Evolutionary conservation across 2,113 vertebrate species (phyloP).

Genomic region (Riparia riparia): DNA sequence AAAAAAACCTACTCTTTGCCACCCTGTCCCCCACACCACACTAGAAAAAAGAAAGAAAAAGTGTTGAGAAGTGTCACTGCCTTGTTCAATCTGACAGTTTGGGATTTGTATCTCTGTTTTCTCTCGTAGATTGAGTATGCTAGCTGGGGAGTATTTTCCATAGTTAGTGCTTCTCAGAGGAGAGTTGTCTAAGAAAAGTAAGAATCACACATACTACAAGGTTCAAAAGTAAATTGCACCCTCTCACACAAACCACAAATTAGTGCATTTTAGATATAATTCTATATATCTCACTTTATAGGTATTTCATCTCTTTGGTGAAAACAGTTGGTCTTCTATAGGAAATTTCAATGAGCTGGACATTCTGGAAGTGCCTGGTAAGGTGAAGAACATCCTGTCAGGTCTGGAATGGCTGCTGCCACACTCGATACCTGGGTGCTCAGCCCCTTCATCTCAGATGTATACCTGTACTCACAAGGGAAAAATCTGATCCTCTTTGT

Average conservation of each 20-base stretch:
- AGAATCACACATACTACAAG: neutral
- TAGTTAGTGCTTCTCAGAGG: neutral
- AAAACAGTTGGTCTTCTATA: neutral
- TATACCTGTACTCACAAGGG: neutral
- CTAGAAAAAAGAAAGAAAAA: neutral
- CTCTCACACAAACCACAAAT: neutral
- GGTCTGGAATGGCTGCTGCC: neutral
- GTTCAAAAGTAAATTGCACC: neutral
- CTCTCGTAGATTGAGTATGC: neutral
- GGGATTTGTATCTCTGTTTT: neutral
- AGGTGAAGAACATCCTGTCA: neutral
- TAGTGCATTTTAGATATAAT: neutral
- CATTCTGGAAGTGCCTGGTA: accelerated
- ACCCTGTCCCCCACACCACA: accelerated
- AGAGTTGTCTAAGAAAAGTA: neutral
- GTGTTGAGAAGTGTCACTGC: neutral
- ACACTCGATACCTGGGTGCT: neutral
- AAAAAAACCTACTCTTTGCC: neutral
- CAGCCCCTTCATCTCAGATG: too few species aligned
- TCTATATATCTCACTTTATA: neutral
- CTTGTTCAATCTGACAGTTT: neutral
- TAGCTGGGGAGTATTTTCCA: neutral
- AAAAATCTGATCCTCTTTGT: neutral
- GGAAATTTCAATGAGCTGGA: neutral
- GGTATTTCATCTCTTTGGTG: neutral